Evolutionary conservation across 2,888 invertebrate species (phyloP).

Genomic region (Metopia argyrocephala): DNA sequence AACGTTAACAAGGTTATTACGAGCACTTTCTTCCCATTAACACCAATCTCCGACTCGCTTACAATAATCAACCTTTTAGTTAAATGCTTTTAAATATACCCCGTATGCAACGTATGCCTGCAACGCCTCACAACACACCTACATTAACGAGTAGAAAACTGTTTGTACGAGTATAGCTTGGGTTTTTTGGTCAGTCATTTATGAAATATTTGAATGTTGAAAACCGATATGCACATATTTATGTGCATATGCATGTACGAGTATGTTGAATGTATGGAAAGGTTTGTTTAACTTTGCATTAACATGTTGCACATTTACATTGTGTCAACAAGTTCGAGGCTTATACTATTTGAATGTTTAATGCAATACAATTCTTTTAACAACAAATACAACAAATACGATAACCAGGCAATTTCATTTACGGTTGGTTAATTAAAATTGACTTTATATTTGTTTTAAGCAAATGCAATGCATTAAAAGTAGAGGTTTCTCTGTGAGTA

Average conservation of each 20-base stretch:
- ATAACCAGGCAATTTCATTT: slow-evolving; percentile 54
- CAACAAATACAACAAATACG: slow-evolving; percentile 24
- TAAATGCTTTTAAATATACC: slow-evolving; percentile 61
- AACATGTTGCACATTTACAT: slow-evolving; percentile 64
- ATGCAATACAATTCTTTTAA: slow-evolving; percentile 23
- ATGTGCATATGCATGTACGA: neutral
- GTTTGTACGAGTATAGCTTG: neutral
- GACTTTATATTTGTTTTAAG: slow-evolving; percentile 68
- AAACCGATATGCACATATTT: slow-evolving; percentile 51
- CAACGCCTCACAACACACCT: slow-evolving; percentile 16
- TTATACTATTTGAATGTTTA: slow-evolving; percentile 22
- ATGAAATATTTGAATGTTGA: slow-evolving; percentile 48
- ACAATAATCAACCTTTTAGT: slow-evolving; percentile 59
- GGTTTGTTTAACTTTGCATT: slow-evolving; percentile 67
- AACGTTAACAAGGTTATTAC: slow-evolving; percentile 78
- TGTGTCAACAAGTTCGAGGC: slow-evolving; percentile 66
- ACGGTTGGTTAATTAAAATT: slow-evolving; percentile 69
- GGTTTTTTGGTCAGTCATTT: slow-evolving; percentile 46
- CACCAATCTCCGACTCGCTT: neutral
- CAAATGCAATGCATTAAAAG: slow-evolving; percentile 67
- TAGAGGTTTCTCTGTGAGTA: no score
- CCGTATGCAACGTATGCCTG: no score
- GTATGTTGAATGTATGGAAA: slow-evolving; percentile 15
- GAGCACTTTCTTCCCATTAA: slow-evolving; percentile 35
- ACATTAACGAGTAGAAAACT: slow-evolving; percentile 43